These are phyloP conservation scores for Drosophila malerkotliana DNA, from an alignment of 1,140 invertebrate genomes.

Conservation along the genomic window DNA sequence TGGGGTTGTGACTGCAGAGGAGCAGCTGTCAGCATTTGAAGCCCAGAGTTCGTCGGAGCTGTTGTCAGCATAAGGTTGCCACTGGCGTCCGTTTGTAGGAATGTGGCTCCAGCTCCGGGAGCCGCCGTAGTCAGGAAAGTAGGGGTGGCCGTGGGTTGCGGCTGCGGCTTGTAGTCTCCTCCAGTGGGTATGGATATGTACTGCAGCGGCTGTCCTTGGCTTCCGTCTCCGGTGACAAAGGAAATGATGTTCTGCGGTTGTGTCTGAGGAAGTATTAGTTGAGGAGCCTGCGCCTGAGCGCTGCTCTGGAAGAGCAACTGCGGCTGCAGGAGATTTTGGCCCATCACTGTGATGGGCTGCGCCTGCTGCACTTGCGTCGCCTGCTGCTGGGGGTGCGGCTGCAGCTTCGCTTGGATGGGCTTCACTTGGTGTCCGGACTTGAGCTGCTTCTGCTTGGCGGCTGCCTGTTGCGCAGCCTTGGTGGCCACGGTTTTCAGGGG, in stretches of 20 bases:
- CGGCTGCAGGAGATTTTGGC: constrained; percentile 73
- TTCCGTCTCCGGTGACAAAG: constrained; percentile 75
- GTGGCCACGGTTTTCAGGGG: constrained; percentile 71
- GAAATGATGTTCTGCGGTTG: constrained; percentile 78
- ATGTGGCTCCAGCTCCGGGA: constrained; percentile 54
- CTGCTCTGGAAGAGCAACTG: constrained; percentile 70
- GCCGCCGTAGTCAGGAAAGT: constrained; percentile 62
- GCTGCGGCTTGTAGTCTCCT: constrained; percentile 71
- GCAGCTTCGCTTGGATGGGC: constrained; percentile 73
- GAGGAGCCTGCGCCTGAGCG: constrained; percentile 53
- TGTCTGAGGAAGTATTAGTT: constrained; percentile 70
- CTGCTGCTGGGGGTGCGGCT: constrained; percentile 50
- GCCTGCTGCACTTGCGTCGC: constrained; percentile 24
- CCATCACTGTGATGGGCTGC: constrained; percentile 55
- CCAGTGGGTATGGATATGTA: constrained; percentile 78
- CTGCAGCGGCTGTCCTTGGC: constrained; percentile 69
- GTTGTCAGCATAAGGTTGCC: constrained; percentile 77
- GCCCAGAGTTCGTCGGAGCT: constrained; percentile 51
- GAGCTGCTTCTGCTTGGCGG: constrained; percentile 70
- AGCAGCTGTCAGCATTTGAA: constrained; percentile 71
- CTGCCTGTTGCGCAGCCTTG: constrained; percentile 70
- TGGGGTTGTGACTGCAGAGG: constrained; percentile 50
- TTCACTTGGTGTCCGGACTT: constrained; percentile 68
- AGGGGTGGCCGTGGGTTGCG: constrained; percentile 48
- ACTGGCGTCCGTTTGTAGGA: constrained; percentile 78